Evolutionary conservation across 2,113 vertebrate species (phyloP), one percentile per base, ranked within the genome.

Genomic region (Hydrolagus affinis): DNA sequence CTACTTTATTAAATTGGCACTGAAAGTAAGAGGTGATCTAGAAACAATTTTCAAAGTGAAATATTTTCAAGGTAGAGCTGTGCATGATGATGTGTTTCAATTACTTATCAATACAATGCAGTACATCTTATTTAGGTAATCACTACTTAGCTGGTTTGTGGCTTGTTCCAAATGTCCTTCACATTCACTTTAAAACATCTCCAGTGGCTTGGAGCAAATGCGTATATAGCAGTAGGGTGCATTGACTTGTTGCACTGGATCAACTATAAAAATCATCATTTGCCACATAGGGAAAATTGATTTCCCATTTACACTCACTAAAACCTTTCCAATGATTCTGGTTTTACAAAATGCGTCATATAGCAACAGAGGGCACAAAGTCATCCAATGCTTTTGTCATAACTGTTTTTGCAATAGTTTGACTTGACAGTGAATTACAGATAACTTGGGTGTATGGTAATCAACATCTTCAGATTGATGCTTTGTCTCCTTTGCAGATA

Each of bases 231-330:
- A 60, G 75, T 14, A 57, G 57, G 12, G 19, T n/a, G 11, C 4
- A 11, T 77, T 77, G 56, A 19, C n/a, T 23, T 77, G 56, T 11
- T n/a, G 59, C 44, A 59, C 56, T 62, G 62, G 25, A 25, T 60
- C 76, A 23, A 15, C 57, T 60, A 78, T 62, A 78, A 62, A 60
- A 62, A 78, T 78, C n/a, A 78, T 25, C 57, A 8, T 62, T 78
- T 62, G 57, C 57, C 23, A 62, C 23, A 25, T 60, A 62, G 21
- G 23, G 17, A 59, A 59, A 60, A 25, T 78, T 62, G 76, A 78
- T 62, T 78, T 78, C 57, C 57, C 57, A 78, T 78, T 78, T 62
- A 60, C n/a, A 7, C 57, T 25, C 7, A 14, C 57, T 60, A 25
- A 60, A 78, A 25, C n/a, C 30, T 12, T 23, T 62, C 25, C 60